Percentiles rank a stretch among this genome's conserved stretches.
phyloP scores from a whole-genome alignment of 2,797 vertebrate genomes.

The Smutsia gigantea region DNA sequence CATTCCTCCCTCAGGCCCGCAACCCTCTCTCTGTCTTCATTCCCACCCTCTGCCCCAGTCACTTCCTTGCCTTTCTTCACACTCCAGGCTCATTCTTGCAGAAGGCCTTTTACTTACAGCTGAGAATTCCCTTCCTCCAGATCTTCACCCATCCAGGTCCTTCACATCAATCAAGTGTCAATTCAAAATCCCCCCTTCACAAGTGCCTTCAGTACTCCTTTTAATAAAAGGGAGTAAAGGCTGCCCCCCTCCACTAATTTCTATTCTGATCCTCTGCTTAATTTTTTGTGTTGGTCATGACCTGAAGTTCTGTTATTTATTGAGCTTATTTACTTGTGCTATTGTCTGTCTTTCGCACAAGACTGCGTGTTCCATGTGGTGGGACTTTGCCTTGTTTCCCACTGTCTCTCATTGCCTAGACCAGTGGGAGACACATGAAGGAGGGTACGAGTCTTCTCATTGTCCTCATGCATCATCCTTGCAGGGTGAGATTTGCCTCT shows the following conservation, averaged over 20 bases:
- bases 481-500: slow-evolving; percentile 98
- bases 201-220: not conserved
- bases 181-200: not conserved
- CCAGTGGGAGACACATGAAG: not conserved
- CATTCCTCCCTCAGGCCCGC: too few relatives aligned
- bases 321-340: not conserved
- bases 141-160: not conserved
- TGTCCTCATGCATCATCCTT: slow-evolving; percentile 25
- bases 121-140: not conserved
- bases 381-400: not conserved
- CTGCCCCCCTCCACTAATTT: not conserved
- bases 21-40: not conserved
- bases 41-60: not conserved
- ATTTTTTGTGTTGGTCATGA: not conserved
- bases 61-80: not conserved
- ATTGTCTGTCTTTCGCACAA: not conserved
- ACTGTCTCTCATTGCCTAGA: not conserved
- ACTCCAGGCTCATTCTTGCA: too few relatives aligned
- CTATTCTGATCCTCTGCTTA: not conserved
- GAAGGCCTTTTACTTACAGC: not conserved
- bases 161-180: not conserved
- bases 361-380: not conserved
- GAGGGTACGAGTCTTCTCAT: not conserved
- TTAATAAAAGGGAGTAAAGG: not conserved
- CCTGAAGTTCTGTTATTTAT: not conserved